Evolutionary conservation across 2,888 invertebrate species (phyloP).

Genomic region (Empis livida): DNA sequence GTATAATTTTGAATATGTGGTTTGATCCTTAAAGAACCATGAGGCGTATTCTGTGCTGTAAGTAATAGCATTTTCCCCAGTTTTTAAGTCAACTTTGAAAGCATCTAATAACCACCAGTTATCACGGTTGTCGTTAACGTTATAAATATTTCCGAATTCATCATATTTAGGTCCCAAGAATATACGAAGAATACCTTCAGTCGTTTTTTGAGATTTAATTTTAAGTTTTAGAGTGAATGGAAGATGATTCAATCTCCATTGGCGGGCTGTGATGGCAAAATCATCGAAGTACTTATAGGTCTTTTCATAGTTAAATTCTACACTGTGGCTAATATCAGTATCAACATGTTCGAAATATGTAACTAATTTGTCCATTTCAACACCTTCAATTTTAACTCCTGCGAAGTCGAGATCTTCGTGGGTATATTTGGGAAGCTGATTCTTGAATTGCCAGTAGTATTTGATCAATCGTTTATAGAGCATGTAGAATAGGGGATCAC

Average conservation of each 20-base stretch:
- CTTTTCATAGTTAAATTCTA: conserved; percentile 28
- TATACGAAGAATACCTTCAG: conserved; percentile 48
- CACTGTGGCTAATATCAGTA: conserved; percentile 47
- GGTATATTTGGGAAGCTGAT: conserved; percentile 45
- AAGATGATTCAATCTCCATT: conserved; percentile 50
- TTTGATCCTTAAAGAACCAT: conserved; percentile 48
- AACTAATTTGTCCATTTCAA: conserved; percentile 45
- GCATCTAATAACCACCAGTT: conserved; percentile 53
- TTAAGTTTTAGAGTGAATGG: conserved; percentile 46
- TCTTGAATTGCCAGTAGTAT: conserved; percentile 46
- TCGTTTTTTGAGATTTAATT: conserved; percentile 43
- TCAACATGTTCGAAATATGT: conserved; percentile 55
- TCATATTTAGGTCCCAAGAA: conserved; percentile 60
- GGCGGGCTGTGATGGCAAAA: conserved; percentile 41
- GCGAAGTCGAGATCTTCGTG: conserved; percentile 44
- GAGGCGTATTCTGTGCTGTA: conserved; percentile 55
- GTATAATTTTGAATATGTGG: conserved; percentile 49
- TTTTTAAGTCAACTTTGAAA: conserved; percentile 45
- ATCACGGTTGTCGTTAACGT: conserved; percentile 44
- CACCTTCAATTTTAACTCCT: conserved; percentile 47
- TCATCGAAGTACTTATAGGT: conserved; percentile 14
- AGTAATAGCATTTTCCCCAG: conserved; percentile 52
- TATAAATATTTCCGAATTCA: conserved; percentile 40
- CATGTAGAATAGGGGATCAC: conserved; percentile 62
- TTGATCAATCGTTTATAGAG: conserved; percentile 48